Evolutionary conservation across 2,888 invertebrate species (phyloP).

Genomic region (Dasysyrphus tricinctus): DNA sequence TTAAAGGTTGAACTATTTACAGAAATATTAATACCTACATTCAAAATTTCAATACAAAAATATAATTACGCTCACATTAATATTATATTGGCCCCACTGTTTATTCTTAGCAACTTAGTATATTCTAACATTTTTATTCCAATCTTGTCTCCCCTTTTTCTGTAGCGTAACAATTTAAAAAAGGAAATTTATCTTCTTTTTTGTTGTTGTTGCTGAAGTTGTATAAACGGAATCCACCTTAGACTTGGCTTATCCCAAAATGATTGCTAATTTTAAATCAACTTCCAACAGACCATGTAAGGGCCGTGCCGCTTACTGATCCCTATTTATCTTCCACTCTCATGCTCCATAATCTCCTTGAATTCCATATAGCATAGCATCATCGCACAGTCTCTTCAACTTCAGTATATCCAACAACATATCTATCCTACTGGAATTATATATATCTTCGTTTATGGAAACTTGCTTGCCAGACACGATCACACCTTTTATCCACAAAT

Average conservation of each 20-base stretch:
- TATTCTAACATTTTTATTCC: not conserved
- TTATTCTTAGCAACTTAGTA: not conserved
- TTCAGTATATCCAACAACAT: not conserved
- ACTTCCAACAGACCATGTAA: conserved; percentile 61
- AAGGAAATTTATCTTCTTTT: not conserved
- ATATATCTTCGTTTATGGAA: conserved; percentile 59
- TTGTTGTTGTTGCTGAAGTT: not conserved
- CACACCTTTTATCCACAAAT: conserved; percentile 67
- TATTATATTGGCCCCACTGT: conserved; percentile 10
- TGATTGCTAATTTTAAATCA: conserved; percentile 73
- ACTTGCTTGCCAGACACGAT: conserved; percentile 59
- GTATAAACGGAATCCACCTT: conserved; percentile 39
- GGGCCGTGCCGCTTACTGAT: conserved; percentile 53
- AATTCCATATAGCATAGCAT: conserved; percentile 33
- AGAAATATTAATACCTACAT: too few species aligned
- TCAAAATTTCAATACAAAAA: too few species aligned
- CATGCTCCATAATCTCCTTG: conserved; percentile 44
- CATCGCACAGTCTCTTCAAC: not conserved
- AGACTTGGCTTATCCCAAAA: conserved; percentile 69
- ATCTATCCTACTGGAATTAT: conserved; percentile 31
- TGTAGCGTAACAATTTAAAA: conserved; percentile 28
- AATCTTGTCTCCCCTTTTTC: conserved; percentile 27
- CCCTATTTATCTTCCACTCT: conserved; percentile 59
- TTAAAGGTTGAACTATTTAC: too few species aligned
- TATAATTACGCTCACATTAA: too few species aligned